phyloP scores from a whole-genome alignment of 2,113 vertebrate species.

The Rynchops niger region DNA sequence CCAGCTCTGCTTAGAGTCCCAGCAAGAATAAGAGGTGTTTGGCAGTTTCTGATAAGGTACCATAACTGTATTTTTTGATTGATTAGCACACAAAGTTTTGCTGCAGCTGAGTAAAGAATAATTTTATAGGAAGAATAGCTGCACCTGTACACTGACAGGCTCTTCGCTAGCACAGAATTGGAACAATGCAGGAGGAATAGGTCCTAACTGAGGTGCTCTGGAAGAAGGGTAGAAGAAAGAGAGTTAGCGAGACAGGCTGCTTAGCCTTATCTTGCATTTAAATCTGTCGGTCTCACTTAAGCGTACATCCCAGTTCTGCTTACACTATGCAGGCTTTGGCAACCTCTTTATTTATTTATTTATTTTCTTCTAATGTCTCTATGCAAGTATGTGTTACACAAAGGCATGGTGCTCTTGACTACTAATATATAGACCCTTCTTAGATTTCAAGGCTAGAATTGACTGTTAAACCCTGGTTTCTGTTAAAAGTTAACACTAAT shows the following conservation, averaged over 20 bases:
- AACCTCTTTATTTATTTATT: neutral
- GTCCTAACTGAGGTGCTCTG: neutral
- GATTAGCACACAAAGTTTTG: neutral
- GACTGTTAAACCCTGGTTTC: neutral
- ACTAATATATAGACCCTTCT: neutral
- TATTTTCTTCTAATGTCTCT: neutral
- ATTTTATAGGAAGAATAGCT: neutral
- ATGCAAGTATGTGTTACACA: neutral
- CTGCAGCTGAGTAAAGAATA: neutral
- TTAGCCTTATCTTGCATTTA: neutral
- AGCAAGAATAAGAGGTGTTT: neutral
- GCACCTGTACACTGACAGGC: too few relatives aligned
- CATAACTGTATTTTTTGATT: neutral
- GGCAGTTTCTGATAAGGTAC: neutral
- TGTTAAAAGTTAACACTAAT: neutral
- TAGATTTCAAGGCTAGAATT: neutral
- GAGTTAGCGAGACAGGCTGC: neutral
- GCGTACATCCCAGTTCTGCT: neutral
- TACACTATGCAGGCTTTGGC: neutral
- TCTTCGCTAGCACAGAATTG: neutral
- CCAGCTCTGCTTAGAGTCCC: neutral
- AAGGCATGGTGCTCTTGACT: neutral
- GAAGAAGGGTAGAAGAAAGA: neutral
- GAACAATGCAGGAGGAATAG: neutral
- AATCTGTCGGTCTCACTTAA: neutral